Evolutionary conservation across 2,797 vertebrate genomes (phyloP).

Genomic region (Chiloscyllium punctatum): DNA sequence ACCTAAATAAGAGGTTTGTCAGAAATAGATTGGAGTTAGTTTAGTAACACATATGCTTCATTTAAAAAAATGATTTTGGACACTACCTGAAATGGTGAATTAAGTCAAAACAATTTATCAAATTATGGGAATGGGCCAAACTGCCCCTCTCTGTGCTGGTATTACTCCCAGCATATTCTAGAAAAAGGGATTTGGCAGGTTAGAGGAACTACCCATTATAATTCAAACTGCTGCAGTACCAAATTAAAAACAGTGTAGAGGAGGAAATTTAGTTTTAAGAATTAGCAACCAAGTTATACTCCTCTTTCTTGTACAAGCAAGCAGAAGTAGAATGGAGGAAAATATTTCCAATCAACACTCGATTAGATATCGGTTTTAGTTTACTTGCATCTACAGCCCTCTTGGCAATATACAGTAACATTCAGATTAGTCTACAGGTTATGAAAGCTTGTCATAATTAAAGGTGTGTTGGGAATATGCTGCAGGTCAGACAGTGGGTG

Average conservation of each 20-base stretch:
- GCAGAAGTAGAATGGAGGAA: background rate
- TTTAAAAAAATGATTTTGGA: background rate
- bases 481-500: background rate
- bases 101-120: background rate
- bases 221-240: background rate
- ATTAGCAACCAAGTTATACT: background rate
- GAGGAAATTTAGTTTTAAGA: no score
- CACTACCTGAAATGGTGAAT: background rate
- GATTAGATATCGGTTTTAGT: background rate
- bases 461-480: background rate
- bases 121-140: background rate
- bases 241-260: background rate
- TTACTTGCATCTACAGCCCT: background rate
- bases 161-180: no score
- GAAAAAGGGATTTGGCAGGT: background rate
- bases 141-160: no score
- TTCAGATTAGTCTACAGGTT: background rate
- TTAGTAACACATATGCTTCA: background rate
- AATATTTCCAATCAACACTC: background rate
- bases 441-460: background rate
- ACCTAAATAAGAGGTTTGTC: slow-evolving; percentile 57
- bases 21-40: background rate
- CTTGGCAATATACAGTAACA: background rate
- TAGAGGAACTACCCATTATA: background rate
- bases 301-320: background rate